Percentiles rank a stretch among this genome's conserved stretches.
Evolutionary conservation across 1,140 invertebrate genomes (phyloP).

Genomic region (Drosophila triauraria): DNA sequence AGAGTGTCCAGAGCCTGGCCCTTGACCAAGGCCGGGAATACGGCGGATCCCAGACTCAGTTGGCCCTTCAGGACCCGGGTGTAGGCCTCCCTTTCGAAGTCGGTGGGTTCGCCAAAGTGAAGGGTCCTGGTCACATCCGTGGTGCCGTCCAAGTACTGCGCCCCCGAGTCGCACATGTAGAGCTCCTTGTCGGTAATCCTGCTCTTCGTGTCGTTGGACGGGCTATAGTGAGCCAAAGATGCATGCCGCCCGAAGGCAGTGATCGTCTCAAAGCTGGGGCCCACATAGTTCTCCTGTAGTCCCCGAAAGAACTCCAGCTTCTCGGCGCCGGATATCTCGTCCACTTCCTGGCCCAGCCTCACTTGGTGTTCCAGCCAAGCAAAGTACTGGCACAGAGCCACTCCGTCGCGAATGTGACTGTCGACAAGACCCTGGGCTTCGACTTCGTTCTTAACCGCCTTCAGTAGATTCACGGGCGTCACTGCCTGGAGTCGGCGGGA

Average conservation of each 20-base stretch:
- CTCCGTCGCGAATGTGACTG: slow-evolving; percentile 95
- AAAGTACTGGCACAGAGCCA: slow-evolving; percentile 96
- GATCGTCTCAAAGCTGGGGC: slow-evolving; percentile 97
- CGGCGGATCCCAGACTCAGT: slow-evolving; percentile 90
- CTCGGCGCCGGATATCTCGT: slow-evolving; percentile 94
- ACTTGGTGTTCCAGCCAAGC: slow-evolving; percentile 96
- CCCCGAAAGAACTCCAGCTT: slow-evolving; percentile 93
- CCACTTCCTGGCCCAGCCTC: slow-evolving; percentile 87
- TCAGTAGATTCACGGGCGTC: slow-evolving; percentile 89
- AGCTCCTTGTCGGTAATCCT: slow-evolving; percentile 90
- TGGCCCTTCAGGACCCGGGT: slow-evolving; percentile 96
- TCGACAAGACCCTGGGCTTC: slow-evolving; percentile 96
- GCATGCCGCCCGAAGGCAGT: slow-evolving; percentile 95
- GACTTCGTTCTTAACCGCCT: slow-evolving; percentile 95
- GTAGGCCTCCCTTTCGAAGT: slow-evolving; percentile 94
- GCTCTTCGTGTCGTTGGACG: slow-evolving; percentile 88
- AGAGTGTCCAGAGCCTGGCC: slow-evolving; percentile 95
- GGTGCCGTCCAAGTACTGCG: slow-evolving; percentile 95
- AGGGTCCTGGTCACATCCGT: slow-evolving; percentile 97
- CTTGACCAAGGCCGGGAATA: slow-evolving; percentile 92
- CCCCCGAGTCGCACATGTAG: slow-evolving; percentile 97
- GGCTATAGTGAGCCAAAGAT: slow-evolving; percentile 97
- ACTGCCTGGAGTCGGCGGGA: slow-evolving; percentile 80
- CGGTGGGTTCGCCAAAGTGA: slow-evolving; percentile 93
- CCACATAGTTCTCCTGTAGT: slow-evolving; percentile 93